Conservation (phyloP, 2,797 vertebrate species). For the Heterohyrax brucei region DNA sequence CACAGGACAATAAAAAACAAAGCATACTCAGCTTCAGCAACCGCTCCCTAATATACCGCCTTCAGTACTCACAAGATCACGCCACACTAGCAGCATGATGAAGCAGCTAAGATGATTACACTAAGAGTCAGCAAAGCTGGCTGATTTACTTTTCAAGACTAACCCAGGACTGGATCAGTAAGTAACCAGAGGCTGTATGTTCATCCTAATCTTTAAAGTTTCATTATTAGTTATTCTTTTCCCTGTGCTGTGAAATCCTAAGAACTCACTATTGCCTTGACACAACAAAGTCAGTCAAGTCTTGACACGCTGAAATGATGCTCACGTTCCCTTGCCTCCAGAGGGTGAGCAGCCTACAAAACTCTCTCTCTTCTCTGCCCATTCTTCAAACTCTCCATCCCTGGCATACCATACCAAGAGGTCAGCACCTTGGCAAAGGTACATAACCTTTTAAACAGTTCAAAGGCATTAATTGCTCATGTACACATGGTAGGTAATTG, state of each 20-base stretch:
- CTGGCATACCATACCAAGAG: not conserved
- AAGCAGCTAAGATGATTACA: conserved; percentile 55
- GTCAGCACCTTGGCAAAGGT: not conserved
- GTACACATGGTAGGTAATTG: no score
- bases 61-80: not conserved
- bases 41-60: conserved; percentile 63
- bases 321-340: not conserved
- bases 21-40: not conserved
- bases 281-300: not conserved
- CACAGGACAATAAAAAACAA: conserved; percentile 35
- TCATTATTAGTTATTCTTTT: conserved; percentile 73
- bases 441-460: not conserved
- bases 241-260: conserved; percentile 33
- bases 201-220: conserved; percentile 81
- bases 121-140: conserved; percentile 68
- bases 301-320: not conserved
- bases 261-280: conserved; percentile 4
- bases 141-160: conserved; percentile 83
- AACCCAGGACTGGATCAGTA: conserved; percentile 74
- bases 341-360: no score
- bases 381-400: no score
- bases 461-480: not conserved
- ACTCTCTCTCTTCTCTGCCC: fast-evolving
- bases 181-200: conserved; percentile 77
- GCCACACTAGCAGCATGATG: not conserved